Evolutionary conservation across 2,797 vertebrate species (phyloP), one percentile per base, ranked within the genome.

Genomic region (Danio jaintianensis): DNA sequence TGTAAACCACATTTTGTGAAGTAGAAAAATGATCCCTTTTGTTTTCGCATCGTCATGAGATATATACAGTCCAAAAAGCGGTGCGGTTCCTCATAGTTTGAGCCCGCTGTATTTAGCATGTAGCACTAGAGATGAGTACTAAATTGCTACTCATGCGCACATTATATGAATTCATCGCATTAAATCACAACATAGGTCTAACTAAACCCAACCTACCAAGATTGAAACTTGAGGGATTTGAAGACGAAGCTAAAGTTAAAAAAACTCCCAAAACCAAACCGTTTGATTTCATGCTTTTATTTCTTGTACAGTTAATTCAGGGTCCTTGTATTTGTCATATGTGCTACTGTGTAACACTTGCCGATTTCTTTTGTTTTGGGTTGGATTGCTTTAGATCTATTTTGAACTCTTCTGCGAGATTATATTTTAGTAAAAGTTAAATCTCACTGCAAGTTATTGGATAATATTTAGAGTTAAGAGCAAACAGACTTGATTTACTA

Each of bases 381-480:
- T 88, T 93, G 93, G 88, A 89, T 87, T 91, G 92, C 92, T 88
- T 83, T 90, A 90, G 88, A 79, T 82, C 75, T 82, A 89, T 85
- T 83, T 78, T 79, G 79, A 79, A 77, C 63, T 77, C 47, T 45
- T 78, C 55, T 79, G 68, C 79, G 29, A 78, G 67, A 77, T 78
- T 53, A 61, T 87, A 80, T 86, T 85, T 87, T 71, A 91, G 90
- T 94, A 90, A 93, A 93, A 94, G 93, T 95, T 94, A 93, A 96
- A 94, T 94, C 94, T 94, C 93, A 92, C 91, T 95, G 94, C 94
- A 95, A 96, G 94, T 94, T 93, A 94, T 96, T 89, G 90, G 91
- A 92, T 91, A 93, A 93, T 94, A 93, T 94, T 95, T 94, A 94
- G 94, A 90, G 93, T 90, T 92, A 89, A 91, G 92, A 93, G 91